These are phyloP conservation scores for Syngnathus scovelli DNA, from an alignment of 2,113 vertebrate genomes.

Conservation along the genomic window DNA sequence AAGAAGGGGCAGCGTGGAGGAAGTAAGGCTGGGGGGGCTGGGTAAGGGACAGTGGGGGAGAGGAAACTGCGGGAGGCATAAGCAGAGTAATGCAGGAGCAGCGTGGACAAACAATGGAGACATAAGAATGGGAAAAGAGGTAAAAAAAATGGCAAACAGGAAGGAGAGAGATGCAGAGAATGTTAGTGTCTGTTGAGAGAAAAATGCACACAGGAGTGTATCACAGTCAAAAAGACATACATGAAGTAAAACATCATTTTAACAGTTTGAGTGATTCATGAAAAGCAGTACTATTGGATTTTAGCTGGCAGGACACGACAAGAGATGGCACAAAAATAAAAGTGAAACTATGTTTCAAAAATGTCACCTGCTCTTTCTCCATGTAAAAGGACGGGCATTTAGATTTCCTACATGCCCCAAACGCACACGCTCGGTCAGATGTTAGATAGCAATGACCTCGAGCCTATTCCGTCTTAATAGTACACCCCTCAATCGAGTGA, in stretches of 20 bases:
- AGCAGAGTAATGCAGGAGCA: slow-evolving; percentile 33
- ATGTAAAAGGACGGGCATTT: neutral
- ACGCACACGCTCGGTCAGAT: slow-evolving; percentile 57
- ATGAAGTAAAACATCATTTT: slow-evolving; percentile 30
- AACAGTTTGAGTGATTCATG: slow-evolving; percentile 20
- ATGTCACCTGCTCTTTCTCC: slow-evolving; percentile 33
- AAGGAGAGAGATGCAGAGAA: slow-evolving; percentile 71
- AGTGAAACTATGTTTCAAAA: slow-evolving; percentile 3
- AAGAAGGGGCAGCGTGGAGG: slow-evolving; percentile 64
- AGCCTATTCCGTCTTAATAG: slow-evolving; percentile 21
- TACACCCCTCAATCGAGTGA: slow-evolving; percentile 6
- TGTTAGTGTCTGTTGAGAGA: slow-evolving; percentile 71
- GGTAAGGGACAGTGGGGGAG: slow-evolving; percentile 62
- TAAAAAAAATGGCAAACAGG: slow-evolving; percentile 49
- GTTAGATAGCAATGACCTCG: slow-evolving; percentile 19
- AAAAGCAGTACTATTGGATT: slow-evolving; percentile 1
- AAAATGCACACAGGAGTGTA: slow-evolving; percentile 62
- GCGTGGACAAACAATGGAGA: slow-evolving; percentile 41
- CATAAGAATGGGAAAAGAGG: slow-evolving; percentile 32
- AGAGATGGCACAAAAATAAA: slow-evolving; percentile 19
- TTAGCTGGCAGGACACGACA: slow-evolving; percentile 14
- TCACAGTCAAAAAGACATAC: slow-evolving; percentile 42
- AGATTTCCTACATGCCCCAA: slow-evolving; percentile 10
- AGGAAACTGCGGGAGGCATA: slow-evolving; percentile 57
- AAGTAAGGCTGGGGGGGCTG: slow-evolving; percentile 64